Evolutionary conservation across 2,113 vertebrate species (phyloP), one percentile per base, ranked within the genome.

Genomic region (Nibea albiflora): DNA sequence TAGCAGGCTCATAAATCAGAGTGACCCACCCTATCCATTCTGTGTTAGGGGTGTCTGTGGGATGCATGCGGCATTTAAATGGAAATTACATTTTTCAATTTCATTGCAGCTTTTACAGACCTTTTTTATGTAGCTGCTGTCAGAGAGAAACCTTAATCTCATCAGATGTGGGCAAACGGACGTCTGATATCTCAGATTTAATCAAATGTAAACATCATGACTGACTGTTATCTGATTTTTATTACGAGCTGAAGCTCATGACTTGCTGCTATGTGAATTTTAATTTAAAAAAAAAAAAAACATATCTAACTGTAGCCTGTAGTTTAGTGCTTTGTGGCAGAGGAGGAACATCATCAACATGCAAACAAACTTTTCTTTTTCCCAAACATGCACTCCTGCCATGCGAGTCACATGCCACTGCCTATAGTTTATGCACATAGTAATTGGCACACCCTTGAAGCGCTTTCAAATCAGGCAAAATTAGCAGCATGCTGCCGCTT

Each of bases 381-480:
- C 52, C 22, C 4, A 70, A 82, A 76, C 9, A 12, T 4, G 26
- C 49, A 17, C 24, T 42, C 16, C 62, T 67, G 63, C 65, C n/a
- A 22, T 31, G 14, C 4, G 1, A 65, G 44, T 76, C 84, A 79
- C 60, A 84, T 76, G 69, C 66, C 35, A 12, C 68, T 52, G 72
- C 60, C 62, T 84, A 73, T 74, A 76, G 56, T 85, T 61, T 80
- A 52, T 81, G 67, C 65, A 82, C 73, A 80, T 22, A 71, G 75
- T 91, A 89, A 83, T 74, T 82, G 83, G 74, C 52, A 49, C 60
- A 66, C 31, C 72, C 81, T 85, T 31, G 17, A 61, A 85, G 76
- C 26, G 16, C 83, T 88, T 90, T 87, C 39, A 86, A 83, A 86
- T 81, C 78, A 85, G 78, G 60, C 47, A 70, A 80, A 92, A 88